These are phyloP conservation scores for Lucilia sericata DNA, from an alignment of 1,140 invertebrate species.

Conservation along the genomic window DNA sequence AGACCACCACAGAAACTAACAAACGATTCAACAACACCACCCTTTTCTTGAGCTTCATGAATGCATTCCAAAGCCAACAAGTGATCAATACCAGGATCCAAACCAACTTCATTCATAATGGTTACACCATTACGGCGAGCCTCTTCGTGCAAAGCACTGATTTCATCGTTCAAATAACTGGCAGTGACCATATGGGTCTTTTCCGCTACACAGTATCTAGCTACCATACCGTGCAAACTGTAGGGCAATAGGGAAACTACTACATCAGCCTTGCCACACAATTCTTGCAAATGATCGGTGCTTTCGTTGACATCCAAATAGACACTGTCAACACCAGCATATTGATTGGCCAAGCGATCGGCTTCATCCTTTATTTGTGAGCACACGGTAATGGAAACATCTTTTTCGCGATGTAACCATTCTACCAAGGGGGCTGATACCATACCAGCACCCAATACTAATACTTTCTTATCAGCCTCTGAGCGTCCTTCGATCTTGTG, in stretches of 20 bases:
- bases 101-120: constrained; percentile 92
- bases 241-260: constrained; percentile 94
- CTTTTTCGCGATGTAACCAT: constrained; percentile 88
- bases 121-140: constrained; percentile 89
- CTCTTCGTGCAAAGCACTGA: constrained; percentile 82
- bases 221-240: constrained; percentile 85
- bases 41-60: constrained; percentile 83
- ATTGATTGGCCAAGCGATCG: constrained; percentile 82
- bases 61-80: constrained; percentile 97
- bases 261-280: constrained; percentile 84
- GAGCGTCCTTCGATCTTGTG: constrained; percentile 71
- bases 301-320: constrained; percentile 85
- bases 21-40: constrained; percentile 92
- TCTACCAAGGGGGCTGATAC: constrained; percentile 94
- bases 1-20: constrained; percentile 97
- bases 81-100: constrained; percentile 99
- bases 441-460: constrained; percentile 95
- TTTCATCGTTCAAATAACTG: constrained; percentile 89
- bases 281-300: constrained; percentile 77
- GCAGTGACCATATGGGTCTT: constrained; percentile 96
- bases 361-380: constrained; percentile 91
- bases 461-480: constrained; percentile 74
- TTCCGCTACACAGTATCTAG: constrained; percentile 87
- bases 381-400: constrained; percentile 84
- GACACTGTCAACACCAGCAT: constrained; percentile 82